These are phyloP conservation scores for Ornithorhynchus anatinus DNA, from an alignment of 2,113 vertebrate species.

Conservation along the genomic window DNA sequence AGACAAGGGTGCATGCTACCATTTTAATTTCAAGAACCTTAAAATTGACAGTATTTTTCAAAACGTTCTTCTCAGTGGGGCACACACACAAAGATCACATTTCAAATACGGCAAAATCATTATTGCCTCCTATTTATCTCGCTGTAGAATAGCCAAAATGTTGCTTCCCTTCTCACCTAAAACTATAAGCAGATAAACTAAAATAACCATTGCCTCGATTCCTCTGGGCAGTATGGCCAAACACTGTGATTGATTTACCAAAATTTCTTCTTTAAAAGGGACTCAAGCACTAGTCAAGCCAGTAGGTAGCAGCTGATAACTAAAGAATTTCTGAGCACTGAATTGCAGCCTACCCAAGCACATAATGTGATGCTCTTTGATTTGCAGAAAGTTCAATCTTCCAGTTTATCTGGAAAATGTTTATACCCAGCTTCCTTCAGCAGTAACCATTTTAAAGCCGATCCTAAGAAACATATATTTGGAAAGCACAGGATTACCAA, in stretches of 20 bases:
- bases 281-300: background rate
- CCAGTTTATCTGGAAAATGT: slow-evolving; percentile 53
- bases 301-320: background rate
- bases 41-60: too few relatives aligned
- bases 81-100: too few relatives aligned
- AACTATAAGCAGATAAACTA: background rate
- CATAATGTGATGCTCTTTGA: background rate
- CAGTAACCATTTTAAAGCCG: slow-evolving; percentile 2
- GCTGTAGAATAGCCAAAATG: background rate
- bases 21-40: too few relatives aligned
- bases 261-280: background rate
- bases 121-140: too few relatives aligned
- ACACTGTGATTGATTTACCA: background rate
- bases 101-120: too few relatives aligned
- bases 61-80: too few relatives aligned
- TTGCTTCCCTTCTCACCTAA: too few relatives aligned
- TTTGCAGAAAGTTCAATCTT: slow-evolving; percentile 21
- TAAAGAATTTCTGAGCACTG: background rate
- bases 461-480: slow-evolving; percentile 8
- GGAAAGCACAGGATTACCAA: slow-evolving; percentile 1
- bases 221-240: background rate
- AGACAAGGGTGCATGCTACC: too few relatives aligned
- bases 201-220: background rate
- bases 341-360: accelerated
- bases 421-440: slow-evolving; percentile 46